phyloP scores from a whole-genome alignment of 2,797 vertebrate species.

The Rhinophrynus dorsalis region DNA sequence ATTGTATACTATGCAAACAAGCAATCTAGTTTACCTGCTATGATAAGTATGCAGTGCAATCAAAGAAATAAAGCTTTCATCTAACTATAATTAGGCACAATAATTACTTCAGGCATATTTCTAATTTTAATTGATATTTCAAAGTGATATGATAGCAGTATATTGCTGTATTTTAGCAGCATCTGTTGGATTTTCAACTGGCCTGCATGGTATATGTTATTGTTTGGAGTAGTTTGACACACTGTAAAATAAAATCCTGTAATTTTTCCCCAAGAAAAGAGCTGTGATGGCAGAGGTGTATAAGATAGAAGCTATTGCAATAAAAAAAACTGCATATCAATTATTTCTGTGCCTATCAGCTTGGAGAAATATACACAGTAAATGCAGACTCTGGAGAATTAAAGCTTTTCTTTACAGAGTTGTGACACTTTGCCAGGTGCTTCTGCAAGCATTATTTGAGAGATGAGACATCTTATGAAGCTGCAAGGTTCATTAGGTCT shows the following conservation, averaged over 20 bases:
- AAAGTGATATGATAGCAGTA: slow-evolving; percentile 11
- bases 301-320: neutral
- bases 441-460: too few species aligned
- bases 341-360: neutral
- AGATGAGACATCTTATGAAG: too few species aligned
- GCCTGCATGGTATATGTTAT: slow-evolving; percentile 4
- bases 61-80: slow-evolving; percentile 43
- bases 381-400: neutral
- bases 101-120: slow-evolving; percentile 40
- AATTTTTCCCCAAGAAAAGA: neutral
- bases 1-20: slow-evolving; percentile 22
- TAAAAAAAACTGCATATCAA: neutral
- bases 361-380: neutral
- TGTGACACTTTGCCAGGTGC: neutral
- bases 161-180: slow-evolving; percentile 4
- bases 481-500: too few species aligned
- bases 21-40: slow-evolving; percentile 40
- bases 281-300: neutral
- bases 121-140: slow-evolving; percentile 37
- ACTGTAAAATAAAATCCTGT: neutral
- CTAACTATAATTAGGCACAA: slow-evolving; percentile 44
- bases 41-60: slow-evolving; percentile 38
- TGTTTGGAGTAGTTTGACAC: neutral
- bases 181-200: slow-evolving; percentile 9
- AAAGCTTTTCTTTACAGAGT: neutral